A percentile compares a stretch with the other conserved stretches of the same genome.
Conservation (phyloP, 2,113 vertebrate species). For the Cheilinus undulatus region DNA sequence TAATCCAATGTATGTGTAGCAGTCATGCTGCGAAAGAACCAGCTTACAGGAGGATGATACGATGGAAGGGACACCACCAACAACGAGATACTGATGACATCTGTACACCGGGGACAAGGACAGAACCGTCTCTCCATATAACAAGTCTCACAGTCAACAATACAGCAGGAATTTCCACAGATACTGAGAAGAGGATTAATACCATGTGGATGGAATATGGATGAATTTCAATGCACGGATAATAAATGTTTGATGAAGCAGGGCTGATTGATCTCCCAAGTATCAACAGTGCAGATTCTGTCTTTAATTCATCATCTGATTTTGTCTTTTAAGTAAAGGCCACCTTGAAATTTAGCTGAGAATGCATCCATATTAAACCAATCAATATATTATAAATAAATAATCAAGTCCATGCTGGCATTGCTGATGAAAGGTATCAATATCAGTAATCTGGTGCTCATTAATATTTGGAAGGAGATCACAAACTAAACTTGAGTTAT, state of each 20-base stretch:
- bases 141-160: constrained; percentile 1
- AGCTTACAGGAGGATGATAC: constrained; percentile 17
- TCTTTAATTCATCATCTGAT: background rate
- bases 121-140: constrained; percentile 8
- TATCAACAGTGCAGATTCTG: constrained; percentile 17
- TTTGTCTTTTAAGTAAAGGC: constrained; percentile 18
- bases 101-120: constrained; percentile 35
- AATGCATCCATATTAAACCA: background rate
- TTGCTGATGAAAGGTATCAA: constrained; percentile 4
- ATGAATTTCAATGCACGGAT: constrained; percentile 20
- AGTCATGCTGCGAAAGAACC: constrained; percentile 1
- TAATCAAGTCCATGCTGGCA: background rate
- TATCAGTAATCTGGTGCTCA: constrained; percentile 16
- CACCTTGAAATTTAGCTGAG: background rate
- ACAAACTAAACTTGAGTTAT: constrained; percentile 1
- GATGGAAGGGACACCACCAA: constrained; percentile 33
- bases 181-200: constrained; percentile 19
- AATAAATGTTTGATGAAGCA: constrained; percentile 52
- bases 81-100: constrained; percentile 47
- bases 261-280: constrained; percentile 46
- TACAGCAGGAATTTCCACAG: constrained; percentile 7
- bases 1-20: constrained; percentile 5
- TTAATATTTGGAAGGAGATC: constrained; percentile 18
- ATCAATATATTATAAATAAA: constrained; percentile 1
- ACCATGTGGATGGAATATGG: constrained; percentile 8